Evolutionary conservation across 2,797 vertebrate genomes (phyloP).

Genomic region (Pangasius djambal): DNA sequence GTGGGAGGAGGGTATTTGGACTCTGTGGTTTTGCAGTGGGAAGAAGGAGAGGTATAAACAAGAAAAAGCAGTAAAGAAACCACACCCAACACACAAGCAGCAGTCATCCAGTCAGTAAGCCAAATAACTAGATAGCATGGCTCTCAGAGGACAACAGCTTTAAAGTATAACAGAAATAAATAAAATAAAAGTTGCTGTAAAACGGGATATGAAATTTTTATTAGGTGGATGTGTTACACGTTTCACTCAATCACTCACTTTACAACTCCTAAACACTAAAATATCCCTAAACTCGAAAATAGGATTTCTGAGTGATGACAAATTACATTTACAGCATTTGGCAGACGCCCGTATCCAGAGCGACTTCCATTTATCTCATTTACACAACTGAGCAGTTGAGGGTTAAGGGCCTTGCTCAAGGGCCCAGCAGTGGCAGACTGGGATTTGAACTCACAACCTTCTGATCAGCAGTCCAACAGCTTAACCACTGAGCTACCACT

Average conservation of each 20-base stretch:
- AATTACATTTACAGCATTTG: neutral
- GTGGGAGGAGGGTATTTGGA: neutral
- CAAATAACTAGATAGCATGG: neutral
- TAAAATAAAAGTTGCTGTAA: neutral
- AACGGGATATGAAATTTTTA: neutral
- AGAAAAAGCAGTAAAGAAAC: neutral
- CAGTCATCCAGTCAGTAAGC: neutral
- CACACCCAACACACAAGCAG: neutral
- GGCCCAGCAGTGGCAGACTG: no score
- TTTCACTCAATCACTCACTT: neutral
- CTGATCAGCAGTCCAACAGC: no score
- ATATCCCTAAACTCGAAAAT: neutral
- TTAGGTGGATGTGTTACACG: neutral
- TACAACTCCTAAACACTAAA: neutral
- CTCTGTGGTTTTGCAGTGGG: neutral
- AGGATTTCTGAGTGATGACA: neutral
- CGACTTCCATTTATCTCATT: no score
- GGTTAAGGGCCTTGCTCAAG: no score
- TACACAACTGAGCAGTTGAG: no score
- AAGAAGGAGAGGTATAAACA: conserved; percentile 8
- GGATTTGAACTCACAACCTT: no score
- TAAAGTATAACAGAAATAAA: neutral
- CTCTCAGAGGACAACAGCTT: neutral
- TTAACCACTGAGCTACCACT: no score
- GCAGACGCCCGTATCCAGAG: no score